phyloP scores from a whole-genome alignment of 2,888 invertebrate species.

The Zonitis immaculata region DNA sequence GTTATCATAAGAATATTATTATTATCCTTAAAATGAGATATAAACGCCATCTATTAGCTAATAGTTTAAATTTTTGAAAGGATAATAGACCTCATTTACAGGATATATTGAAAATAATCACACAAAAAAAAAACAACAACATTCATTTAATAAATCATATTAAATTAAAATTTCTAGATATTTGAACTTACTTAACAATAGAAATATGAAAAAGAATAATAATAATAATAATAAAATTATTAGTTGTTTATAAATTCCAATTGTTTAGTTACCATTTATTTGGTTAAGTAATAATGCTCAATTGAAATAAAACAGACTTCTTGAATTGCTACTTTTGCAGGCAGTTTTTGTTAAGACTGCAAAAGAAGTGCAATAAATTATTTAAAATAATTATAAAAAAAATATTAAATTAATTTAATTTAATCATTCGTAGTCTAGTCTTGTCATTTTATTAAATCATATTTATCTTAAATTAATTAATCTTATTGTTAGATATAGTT shows the following conservation, averaged over 20 bases:
- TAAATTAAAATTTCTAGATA: background rate
- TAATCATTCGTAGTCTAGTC: constrained; percentile 18
- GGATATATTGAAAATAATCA: background rate
- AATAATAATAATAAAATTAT: constrained; percentile 15
- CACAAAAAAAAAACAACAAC: too few relatives aligned
- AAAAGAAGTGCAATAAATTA: constrained; percentile 45
- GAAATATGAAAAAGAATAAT: constrained; percentile 1
- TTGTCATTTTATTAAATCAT: constrained; percentile 10
- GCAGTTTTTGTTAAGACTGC: constrained; percentile 44
- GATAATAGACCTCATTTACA: background rate
- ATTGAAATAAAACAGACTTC: constrained; percentile 39
- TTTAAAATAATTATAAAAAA: constrained; percentile 7
- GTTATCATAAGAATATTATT: background rate
- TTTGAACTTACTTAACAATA: constrained; percentile 2
- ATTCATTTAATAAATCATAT: background rate
- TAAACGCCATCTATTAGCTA: background rate
- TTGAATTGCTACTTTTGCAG: constrained; percentile 45
- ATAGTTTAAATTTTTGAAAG: background rate
- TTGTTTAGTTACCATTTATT: constrained; percentile 31
- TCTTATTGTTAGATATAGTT: background rate
- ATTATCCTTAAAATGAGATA: background rate
- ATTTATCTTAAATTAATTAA: constrained; percentile 5
- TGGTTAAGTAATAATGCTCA: constrained; percentile 39
- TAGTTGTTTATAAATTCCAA: constrained; percentile 34
- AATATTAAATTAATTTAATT: constrained; percentile 23